Evolutionary conservation across 2,113 vertebrate species (phyloP).

Genomic region (Laticauda colubrina): DNA sequence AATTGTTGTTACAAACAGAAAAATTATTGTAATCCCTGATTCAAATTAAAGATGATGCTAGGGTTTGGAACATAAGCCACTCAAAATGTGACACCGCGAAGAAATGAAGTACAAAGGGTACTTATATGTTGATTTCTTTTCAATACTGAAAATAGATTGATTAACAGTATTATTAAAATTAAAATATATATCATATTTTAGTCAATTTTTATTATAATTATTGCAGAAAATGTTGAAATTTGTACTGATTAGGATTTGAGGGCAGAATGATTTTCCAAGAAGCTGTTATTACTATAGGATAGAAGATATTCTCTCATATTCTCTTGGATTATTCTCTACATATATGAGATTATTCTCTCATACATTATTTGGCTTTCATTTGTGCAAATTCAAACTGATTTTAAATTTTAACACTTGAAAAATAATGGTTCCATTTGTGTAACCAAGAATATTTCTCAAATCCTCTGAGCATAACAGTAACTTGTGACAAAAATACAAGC

Average conservation of each 20-base stretch:
- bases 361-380: not conserved
- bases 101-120: too few relatives aligned
- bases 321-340: not conserved
- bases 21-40: accelerated
- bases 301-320: not conserved
- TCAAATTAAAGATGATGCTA: not conserved
- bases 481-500: not conserved
- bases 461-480: not conserved
- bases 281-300: not conserved
- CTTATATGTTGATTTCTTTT: not conserved
- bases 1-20: not conserved
- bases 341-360: not conserved
- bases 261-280: not conserved
- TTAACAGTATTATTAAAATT: not conserved
- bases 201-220: not conserved
- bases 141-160: not conserved
- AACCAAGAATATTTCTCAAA: not conserved
- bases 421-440: not conserved
- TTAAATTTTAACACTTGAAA: constrained; percentile 11
- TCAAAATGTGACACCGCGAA: accelerated
- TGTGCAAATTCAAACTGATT: not conserved
- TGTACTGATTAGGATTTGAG: not conserved
- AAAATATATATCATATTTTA: not conserved
- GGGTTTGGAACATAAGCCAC: accelerated
- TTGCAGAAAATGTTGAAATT: not conserved